Conservation (phyloP, 2,113 vertebrate species). For the Eclectus roratus region DNA sequence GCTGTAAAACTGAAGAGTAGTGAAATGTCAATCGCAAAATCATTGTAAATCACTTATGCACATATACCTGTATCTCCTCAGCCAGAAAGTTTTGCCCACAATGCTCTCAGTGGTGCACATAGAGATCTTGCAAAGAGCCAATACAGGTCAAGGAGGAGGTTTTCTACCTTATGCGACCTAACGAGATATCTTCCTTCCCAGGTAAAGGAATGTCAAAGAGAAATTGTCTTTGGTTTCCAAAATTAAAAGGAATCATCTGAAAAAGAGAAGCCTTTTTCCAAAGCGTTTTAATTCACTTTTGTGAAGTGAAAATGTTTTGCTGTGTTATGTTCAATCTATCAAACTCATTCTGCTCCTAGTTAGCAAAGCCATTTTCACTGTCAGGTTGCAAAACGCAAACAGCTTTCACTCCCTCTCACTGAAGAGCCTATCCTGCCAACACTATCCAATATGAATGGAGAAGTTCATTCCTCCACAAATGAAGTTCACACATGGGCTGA, state of each 20-base stretch:
- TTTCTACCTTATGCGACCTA: background rate
- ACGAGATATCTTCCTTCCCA: background rate
- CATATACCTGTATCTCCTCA: background rate
- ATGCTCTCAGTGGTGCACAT: background rate
- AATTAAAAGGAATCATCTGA: background rate
- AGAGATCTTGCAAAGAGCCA: background rate
- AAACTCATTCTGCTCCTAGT: background rate
- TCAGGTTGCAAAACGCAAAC: background rate
- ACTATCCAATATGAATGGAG: background rate
- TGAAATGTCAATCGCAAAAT: background rate
- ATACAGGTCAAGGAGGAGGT: background rate
- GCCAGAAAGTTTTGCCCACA: background rate
- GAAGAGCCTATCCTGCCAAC: background rate
- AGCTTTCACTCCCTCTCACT: background rate
- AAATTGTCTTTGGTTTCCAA: background rate
- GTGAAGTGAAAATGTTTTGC: background rate
- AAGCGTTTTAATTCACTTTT: background rate
- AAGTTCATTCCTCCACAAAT: background rate
- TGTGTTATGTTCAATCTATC: background rate
- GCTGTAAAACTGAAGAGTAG: background rate
- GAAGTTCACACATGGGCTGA: background rate
- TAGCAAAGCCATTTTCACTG: background rate
- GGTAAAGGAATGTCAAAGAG: background rate
- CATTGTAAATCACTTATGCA: background rate
- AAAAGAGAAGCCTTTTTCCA: background rate